Percentiles rank a stretch among this genome's conserved stretches.
These are phyloP conservation scores for Camponotus pennsylvanicus DNA, from an alignment of 1,140 invertebrate genomes.

Conservation along the genomic window DNA sequence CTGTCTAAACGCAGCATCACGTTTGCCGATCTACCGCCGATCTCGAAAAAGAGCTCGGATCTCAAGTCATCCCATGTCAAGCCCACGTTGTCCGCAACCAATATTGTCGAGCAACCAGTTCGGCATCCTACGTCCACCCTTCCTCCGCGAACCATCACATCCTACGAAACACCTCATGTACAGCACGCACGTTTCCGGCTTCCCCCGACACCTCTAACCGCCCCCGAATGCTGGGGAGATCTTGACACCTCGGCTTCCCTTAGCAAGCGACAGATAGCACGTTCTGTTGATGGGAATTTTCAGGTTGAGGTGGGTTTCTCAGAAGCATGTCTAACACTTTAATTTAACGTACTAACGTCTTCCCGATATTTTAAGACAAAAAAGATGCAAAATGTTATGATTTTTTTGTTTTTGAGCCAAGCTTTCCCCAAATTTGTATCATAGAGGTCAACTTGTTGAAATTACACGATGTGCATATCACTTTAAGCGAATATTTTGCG, in stretches of 20 bases:
- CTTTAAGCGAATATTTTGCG: too few relatives aligned
- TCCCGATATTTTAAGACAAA: neutral
- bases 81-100: slow-evolving; percentile 33
- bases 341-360: slow-evolving; percentile 49
- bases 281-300: slow-evolving; percentile 82
- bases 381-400: too few relatives aligned
- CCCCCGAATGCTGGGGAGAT: slow-evolving; percentile 75
- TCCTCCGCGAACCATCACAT: slow-evolving; percentile 60
- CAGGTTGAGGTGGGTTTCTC: slow-evolving; percentile 84
- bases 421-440: too few relatives aligned
- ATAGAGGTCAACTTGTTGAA: too few relatives aligned
- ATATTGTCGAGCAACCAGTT: slow-evolving; percentile 34
- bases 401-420: too few relatives aligned
- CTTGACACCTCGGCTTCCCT: slow-evolving; percentile 75
- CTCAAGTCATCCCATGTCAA: slow-evolving; percentile 38
- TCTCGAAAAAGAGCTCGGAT: slow-evolving; percentile 58
- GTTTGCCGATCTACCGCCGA: slow-evolving; percentile 77
- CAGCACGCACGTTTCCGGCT: slow-evolving; percentile 76
- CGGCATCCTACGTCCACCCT: slow-evolving; percentile 59
- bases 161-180: slow-evolving; percentile 50
- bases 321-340: slow-evolving; percentile 76
- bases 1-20: slow-evolving; percentile 78
- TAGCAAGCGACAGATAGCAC: slow-evolving; percentile 85
- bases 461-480: too few relatives aligned
- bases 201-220: slow-evolving; percentile 83